phyloP scores from a whole-genome alignment of 2,797 vertebrate genomes.

The Thunnus albacares region DNA sequence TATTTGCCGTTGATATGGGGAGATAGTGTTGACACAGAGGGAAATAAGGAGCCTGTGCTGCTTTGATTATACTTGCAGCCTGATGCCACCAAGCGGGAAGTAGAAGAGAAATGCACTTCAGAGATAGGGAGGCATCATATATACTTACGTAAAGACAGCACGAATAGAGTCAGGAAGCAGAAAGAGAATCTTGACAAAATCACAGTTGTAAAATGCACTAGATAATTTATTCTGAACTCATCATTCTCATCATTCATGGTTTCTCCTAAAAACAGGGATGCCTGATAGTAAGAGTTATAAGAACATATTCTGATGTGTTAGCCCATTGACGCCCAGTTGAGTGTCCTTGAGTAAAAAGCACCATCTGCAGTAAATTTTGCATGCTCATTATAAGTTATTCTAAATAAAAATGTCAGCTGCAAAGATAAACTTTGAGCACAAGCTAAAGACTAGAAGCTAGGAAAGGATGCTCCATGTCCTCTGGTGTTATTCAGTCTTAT shows the following conservation, averaged over 20 bases:
- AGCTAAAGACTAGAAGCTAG: slow-evolving; percentile 19
- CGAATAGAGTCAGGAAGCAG: slow-evolving; percentile 5
- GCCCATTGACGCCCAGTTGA: background rate
- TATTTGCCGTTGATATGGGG: slow-evolving; percentile 62
- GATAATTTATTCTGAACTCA: background rate
- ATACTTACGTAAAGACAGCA: slow-evolving; percentile 28
- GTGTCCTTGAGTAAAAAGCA: slow-evolving; percentile 37
- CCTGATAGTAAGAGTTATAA: slow-evolving; percentile 6
- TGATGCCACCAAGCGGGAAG: slow-evolving; percentile 62
- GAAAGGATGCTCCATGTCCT: slow-evolving; percentile 1
- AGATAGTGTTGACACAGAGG: slow-evolving; percentile 64
- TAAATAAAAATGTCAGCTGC: slow-evolving; percentile 29
- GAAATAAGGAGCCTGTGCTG: slow-evolving; percentile 20
- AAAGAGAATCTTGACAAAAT: slow-evolving; percentile 24
- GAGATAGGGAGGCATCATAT: slow-evolving; percentile 37
- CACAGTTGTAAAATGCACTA: slow-evolving; percentile 20
- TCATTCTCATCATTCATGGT: background rate
- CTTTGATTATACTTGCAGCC: slow-evolving; percentile 60
- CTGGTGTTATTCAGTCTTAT: slow-evolving; percentile 35
- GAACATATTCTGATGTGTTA: slow-evolving; percentile 29
- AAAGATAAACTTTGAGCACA: slow-evolving; percentile 28
- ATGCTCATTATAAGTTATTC: slow-evolving; percentile 31
- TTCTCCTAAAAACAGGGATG: slow-evolving; percentile 1
- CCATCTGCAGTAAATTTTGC: slow-evolving; percentile 38
- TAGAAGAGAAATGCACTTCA: slow-evolving; percentile 27